Percentiles rank a stretch among this genome's conserved stretches.
Conservation (phyloP, 1,140 invertebrate genomes). For the Zaprionus vittiger region DNA sequence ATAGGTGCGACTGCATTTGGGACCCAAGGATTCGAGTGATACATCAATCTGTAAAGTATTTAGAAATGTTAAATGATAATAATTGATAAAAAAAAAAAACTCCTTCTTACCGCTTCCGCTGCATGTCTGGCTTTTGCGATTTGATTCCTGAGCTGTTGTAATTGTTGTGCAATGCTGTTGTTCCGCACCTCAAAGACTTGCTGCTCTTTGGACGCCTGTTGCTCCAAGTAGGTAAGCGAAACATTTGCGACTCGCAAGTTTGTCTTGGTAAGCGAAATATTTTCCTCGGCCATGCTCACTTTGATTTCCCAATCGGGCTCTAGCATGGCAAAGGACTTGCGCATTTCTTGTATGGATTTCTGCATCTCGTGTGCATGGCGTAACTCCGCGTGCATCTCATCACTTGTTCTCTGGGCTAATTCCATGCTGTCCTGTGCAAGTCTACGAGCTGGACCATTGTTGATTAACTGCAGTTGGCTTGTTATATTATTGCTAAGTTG, state of each 20-base stretch:
- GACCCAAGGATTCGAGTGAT: slow-evolving; percentile 88
- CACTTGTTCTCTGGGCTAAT: slow-evolving; percentile 84
- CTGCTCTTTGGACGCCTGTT: slow-evolving; percentile 85
- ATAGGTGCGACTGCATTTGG: slow-evolving; percentile 91
- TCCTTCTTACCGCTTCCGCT: slow-evolving; percentile 90
- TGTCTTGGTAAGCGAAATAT: slow-evolving; percentile 77
- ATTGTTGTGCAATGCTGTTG: slow-evolving; percentile 86
- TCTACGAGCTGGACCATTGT: slow-evolving; percentile 57
- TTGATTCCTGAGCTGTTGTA: slow-evolving; percentile 89
- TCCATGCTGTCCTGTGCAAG: slow-evolving; percentile 84
- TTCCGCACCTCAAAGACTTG: slow-evolving; percentile 87
- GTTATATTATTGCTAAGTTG: slow-evolving; percentile 86
- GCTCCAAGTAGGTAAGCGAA: slow-evolving; percentile 85
- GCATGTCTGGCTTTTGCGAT: slow-evolving; percentile 92
- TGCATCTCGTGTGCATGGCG: slow-evolving; percentile 85
- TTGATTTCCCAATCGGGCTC: slow-evolving; percentile 87
- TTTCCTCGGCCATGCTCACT: slow-evolving; percentile 81
- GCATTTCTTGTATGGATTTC: slow-evolving; percentile 85
- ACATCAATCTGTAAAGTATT: slow-evolving; percentile 89
- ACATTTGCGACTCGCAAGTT: slow-evolving; percentile 84
- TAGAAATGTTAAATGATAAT: not conserved
- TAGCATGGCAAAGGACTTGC: slow-evolving; percentile 85
- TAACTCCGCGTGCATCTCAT: slow-evolving; percentile 85
- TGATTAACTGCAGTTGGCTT: slow-evolving; percentile 57
- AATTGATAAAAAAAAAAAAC: too few relatives aligned